Percentiles rank a stretch among this genome's conserved stretches.
Conservation (phyloP, 2,113 vertebrate species). For the Capreolus pygargus region DNA sequence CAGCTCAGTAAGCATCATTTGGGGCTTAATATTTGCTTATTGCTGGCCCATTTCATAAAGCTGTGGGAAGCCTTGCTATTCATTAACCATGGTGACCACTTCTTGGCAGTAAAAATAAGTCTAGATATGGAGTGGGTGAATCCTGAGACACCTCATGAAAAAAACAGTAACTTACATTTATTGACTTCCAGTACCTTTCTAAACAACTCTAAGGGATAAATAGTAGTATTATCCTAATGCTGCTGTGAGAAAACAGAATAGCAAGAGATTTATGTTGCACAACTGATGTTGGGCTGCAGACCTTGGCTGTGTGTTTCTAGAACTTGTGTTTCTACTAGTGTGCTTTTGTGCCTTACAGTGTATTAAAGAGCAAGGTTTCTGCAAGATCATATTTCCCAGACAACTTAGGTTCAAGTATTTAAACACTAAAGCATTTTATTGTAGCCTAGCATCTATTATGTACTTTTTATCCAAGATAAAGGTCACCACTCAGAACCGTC, state of each 20-base stretch:
- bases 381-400: not conserved
- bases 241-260: slow-evolving; percentile 4
- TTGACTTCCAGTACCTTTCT: not conserved
- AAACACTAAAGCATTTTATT: slow-evolving; percentile 20
- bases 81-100: not conserved
- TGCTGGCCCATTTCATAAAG: not conserved
- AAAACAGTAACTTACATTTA: not conserved
- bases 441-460: not conserved
- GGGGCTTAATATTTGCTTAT: not conserved
- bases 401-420: slow-evolving; percentile 15
- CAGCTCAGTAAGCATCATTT: not conserved
- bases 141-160: not conserved
- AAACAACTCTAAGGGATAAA: not conserved
- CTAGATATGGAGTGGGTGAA: not conserved
- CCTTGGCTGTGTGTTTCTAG: not conserved
- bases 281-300: not conserved
- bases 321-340: not conserved
- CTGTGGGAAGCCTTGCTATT: not conserved
- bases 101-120: not conserved
- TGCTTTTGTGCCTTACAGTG: not conserved
- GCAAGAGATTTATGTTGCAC: not conserved
- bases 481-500: not conserved
- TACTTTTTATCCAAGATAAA: not conserved
- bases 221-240: not conserved
- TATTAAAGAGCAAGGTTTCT: not conserved